Evolutionary conservation across 2,113 vertebrate species (phyloP).

Genomic region (Noctilio leporinus): DNA sequence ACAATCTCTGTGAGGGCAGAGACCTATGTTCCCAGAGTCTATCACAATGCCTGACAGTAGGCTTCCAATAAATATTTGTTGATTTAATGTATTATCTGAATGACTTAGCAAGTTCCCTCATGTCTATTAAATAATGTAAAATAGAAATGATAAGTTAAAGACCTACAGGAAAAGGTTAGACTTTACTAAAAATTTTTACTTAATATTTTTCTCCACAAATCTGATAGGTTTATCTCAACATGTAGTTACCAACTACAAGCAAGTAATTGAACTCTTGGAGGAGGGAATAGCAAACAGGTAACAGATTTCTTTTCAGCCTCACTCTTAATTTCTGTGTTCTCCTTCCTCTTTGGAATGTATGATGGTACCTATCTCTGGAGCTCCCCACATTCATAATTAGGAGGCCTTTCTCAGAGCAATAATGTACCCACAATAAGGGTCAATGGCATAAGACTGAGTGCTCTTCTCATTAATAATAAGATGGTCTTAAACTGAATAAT

Average conservation of each 20-base stretch:
- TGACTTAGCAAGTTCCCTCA: not conserved
- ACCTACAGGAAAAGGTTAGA: not conserved
- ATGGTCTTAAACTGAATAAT: not conserved
- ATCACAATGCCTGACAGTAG: not conserved
- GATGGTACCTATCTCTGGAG: not conserved
- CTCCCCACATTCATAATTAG: not conserved
- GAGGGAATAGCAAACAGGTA: conserved; percentile 95
- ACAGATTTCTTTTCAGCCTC: conserved; percentile 24
- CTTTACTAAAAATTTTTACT: not conserved
- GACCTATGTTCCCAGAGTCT: not conserved
- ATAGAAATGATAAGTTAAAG: conserved; percentile 22
- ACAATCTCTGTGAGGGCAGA: not conserved
- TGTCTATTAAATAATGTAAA: conserved; percentile 7
- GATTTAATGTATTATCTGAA: conserved; percentile 18
- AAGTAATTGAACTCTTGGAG: conserved; percentile 92
- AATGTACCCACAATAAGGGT: not conserved
- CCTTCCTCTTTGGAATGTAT: not conserved
- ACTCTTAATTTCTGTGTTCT: not conserved
- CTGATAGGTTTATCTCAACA: conserved; percentile 92
- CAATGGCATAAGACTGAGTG: not conserved
- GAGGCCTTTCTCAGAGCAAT: not conserved
- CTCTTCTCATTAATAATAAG: not conserved
- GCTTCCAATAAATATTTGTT: conserved; percentile 3
- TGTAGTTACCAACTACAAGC: conserved; percentile 91
- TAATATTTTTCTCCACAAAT: conserved; percentile 56